A percentile compares a stretch with the other conserved stretches of the same genome.
phyloP scores from a whole-genome alignment of 1,140 invertebrate genomes.

The Drosophila dunni region DNA sequence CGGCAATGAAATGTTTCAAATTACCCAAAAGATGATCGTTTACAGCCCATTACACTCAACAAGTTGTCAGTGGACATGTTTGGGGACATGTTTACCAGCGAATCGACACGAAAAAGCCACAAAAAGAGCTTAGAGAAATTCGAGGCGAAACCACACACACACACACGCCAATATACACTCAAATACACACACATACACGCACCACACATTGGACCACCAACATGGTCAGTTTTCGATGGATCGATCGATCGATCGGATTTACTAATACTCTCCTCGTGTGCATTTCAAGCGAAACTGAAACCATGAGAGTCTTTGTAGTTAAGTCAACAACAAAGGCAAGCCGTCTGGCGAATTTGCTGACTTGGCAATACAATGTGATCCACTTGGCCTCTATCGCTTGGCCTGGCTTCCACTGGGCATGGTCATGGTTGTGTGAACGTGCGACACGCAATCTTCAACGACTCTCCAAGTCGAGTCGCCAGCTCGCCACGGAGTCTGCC shows the following conservation, averaged over 20 bases:
- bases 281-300: slow-evolving; percentile 60
- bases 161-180: background rate
- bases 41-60: slow-evolving; percentile 46
- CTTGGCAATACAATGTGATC: slow-evolving; percentile 5
- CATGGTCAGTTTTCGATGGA: slow-evolving; percentile 36
- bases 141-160: slow-evolving; percentile 47
- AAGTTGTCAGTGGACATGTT: slow-evolving; percentile 60
- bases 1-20: slow-evolving; percentile 21
- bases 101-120: slow-evolving; percentile 73
- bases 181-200: slow-evolving; percentile 21
- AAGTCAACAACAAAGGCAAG: slow-evolving; percentile 37
- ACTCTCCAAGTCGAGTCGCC: too few species aligned
- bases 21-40: slow-evolving; percentile 38
- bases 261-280: slow-evolving; percentile 25
- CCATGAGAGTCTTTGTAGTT: slow-evolving; percentile 36
- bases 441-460: slow-evolving; percentile 41
- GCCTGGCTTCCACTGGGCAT: slow-evolving; percentile 27
- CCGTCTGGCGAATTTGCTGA: slow-evolving; percentile 8
- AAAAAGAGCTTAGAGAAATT: slow-evolving; percentile 69
- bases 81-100: slow-evolving; percentile 66
- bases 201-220: slow-evolving; percentile 56
- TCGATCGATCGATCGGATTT: slow-evolving; percentile 26
- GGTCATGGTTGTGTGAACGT: slow-evolving; percentile 48
- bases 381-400: background rate
- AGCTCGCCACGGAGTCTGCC: slow-evolving; percentile 3